Evolutionary conservation across 2,888 invertebrate genomes (phyloP).

Genomic region (Camponotus fellah): DNA sequence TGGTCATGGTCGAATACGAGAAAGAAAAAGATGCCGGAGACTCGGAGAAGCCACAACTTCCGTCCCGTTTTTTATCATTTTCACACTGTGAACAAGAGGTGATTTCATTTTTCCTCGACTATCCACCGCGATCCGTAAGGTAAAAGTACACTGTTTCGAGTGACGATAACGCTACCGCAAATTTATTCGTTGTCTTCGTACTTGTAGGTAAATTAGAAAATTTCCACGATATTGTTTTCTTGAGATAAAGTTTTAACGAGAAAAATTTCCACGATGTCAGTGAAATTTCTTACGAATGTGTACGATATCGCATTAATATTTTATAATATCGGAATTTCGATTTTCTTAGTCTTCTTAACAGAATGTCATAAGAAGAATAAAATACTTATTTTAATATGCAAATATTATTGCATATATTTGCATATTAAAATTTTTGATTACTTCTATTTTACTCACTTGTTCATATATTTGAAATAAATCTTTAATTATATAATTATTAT

Average conservation of each 20-base stretch:
- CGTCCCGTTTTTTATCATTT: slow-evolving; percentile 57
- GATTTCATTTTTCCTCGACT: slow-evolving; percentile 59
- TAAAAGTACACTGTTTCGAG: slow-evolving; percentile 47
- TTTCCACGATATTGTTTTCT: neutral
- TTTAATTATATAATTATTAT: neutral
- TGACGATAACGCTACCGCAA: slow-evolving; percentile 40
- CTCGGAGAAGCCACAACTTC: neutral
- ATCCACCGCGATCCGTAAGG: slow-evolving; percentile 26
- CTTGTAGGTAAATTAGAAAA: slow-evolving; percentile 56
- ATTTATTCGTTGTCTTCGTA: slow-evolving; percentile 45
- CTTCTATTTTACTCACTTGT: neutral
- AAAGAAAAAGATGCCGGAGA: slow-evolving; percentile 16
- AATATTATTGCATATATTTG: neutral
- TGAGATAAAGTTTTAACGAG: neutral
- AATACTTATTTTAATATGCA: neutral
- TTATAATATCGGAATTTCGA: neutral
- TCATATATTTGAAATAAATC: too few relatives aligned
- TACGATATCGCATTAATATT: neutral
- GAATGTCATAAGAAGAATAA: neutral
- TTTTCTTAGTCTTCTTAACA: neutral
- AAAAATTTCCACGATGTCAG: neutral
- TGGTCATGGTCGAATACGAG: slow-evolving; percentile 31
- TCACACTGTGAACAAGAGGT: slow-evolving; percentile 28
- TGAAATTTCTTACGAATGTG: neutral
- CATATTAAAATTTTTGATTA: slow-evolving; percentile 3